Base-by-base conservation (phyloP, 2,888 invertebrate species). In the Drosophila lacicola region DNA sequence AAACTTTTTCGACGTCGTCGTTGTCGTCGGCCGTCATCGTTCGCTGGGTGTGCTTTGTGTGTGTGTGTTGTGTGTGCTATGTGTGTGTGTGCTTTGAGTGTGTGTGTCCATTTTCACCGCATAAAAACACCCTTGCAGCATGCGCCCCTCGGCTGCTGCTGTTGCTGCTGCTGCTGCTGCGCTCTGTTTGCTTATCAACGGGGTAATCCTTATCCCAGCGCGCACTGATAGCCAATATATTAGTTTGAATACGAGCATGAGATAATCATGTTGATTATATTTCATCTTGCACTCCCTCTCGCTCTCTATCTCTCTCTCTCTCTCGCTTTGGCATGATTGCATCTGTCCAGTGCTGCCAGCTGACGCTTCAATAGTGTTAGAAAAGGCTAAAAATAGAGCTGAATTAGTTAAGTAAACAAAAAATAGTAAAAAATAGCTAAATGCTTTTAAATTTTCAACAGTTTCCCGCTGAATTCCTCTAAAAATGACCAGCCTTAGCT, bases 161-260 rank as follows among this genome's bases (percentile, higher is more conserved):
- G 51, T 45, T 29, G 46, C 47, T 49, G 51, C 47, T 29, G 46
- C 47, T 29, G 46, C 37, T 47, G 62, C 54, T 70, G 73, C 63
- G 63, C 63, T 72, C 62, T 78, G 57, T 78, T 79, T 74, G 62
- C 75, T 77, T 78, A 78, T 78, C 79, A 75, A 47, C 58, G 45
- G 39, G 47, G 49, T 69, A 70, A 74, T 70, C 78, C 71, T 74
- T 78, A 70, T 61, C 81, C 64, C 64, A 70, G n/a, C 55, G 50
- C 64, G 57, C 50, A 56, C 61, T 62, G 71, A 71, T 80, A 81
- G 69, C 41, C 63, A 50, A 64, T 53, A 75, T 51, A 21, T 21
- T 51, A 21, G 54, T 55, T 64, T 60, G 51, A 58, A 57, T 55
- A 45, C 14, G 29, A 25, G 11, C 46, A 46, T 65, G 54, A 70